Conservation (phyloP, 2,797 vertebrate species). For the Syncerus caffer region DNA sequence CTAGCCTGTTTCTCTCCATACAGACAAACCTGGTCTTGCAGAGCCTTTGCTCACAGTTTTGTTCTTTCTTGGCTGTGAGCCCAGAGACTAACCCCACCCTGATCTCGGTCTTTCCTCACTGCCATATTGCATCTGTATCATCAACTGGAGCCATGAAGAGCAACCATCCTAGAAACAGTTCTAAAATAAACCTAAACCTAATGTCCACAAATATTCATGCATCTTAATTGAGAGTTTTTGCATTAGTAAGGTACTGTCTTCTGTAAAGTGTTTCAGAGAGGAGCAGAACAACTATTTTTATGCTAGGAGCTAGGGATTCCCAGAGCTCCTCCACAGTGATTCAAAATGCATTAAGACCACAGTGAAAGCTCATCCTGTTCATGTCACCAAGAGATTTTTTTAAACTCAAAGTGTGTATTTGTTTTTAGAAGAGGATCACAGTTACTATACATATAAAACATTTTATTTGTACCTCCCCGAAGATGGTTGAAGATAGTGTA, state of each 20-base stretch:
- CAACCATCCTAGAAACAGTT: not conserved
- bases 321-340: not conserved
- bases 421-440: conserved; percentile 67
- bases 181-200: not conserved
- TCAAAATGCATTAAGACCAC: conserved; percentile 24
- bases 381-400: conserved; percentile 22
- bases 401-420: conserved; percentile 50
- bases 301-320: not conserved
- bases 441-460: conserved; percentile 49
- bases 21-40: not conserved
- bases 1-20: not conserved
- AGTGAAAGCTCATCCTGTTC: not conserved
- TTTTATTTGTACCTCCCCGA: conserved; percentile 58
- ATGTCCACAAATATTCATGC: not conserved
- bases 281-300: conserved; percentile 27
- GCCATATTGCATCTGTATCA: too few species aligned
- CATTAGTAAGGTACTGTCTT: not conserved
- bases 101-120: not conserved
- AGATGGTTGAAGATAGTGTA: conserved; percentile 35
- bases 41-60: not conserved
- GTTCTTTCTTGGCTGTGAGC: not conserved
- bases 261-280: not conserved
- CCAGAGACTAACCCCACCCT: not conserved
- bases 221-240: not conserved
- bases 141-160: not conserved